phyloP scores from a whole-genome alignment of 1,140 invertebrate genomes.

The Cecropterus lyciades region DNA sequence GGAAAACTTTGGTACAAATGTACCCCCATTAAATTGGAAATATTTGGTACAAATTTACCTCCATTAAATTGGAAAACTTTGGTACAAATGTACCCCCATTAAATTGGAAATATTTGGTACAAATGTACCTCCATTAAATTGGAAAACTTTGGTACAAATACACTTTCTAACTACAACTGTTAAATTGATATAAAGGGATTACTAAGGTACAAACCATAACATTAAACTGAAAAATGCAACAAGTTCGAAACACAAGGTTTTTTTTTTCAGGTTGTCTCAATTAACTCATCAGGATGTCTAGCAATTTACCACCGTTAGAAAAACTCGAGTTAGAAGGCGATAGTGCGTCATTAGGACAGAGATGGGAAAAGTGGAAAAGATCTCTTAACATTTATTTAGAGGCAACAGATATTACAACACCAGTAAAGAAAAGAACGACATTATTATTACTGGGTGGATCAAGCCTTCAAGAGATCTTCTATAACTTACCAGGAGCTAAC shows the following conservation, averaged over 20 bases:
- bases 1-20: not conserved
- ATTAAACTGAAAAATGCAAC: too few relatives aligned
- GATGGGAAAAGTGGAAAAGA: slow-evolving; percentile 38
- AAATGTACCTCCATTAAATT: not conserved
- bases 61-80: slow-evolving; percentile 2
- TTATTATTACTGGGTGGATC: slow-evolving; percentile 39
- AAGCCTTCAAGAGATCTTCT: slow-evolving; percentile 42
- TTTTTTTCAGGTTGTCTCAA: slow-evolving; percentile 1
- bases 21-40: slow-evolving; percentile 1
- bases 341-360: slow-evolving; percentile 3
- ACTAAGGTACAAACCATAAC: too few relatives aligned
- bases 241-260: not conserved
- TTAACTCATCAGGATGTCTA: slow-evolving; percentile 4
- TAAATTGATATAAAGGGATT: too few relatives aligned
- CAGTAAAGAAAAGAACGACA: slow-evolving; percentile 39
- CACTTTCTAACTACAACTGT: too few relatives aligned
- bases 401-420: slow-evolving; percentile 18
- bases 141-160: not conserved
- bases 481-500: slow-evolving; percentile 44
- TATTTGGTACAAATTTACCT: not conserved
- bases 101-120: not conserved
- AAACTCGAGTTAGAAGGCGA: slow-evolving; percentile 36
- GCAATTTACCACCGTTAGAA: slow-evolving; percentile 21
- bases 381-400: slow-evolving; percentile 32
- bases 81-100: slow-evolving; percentile 3